Percentiles rank a stretch among this genome's conserved stretches.
These are phyloP conservation scores for Nerophis ophidion DNA, from an alignment of 2,113 vertebrate genomes.

Conservation along the genomic window DNA sequence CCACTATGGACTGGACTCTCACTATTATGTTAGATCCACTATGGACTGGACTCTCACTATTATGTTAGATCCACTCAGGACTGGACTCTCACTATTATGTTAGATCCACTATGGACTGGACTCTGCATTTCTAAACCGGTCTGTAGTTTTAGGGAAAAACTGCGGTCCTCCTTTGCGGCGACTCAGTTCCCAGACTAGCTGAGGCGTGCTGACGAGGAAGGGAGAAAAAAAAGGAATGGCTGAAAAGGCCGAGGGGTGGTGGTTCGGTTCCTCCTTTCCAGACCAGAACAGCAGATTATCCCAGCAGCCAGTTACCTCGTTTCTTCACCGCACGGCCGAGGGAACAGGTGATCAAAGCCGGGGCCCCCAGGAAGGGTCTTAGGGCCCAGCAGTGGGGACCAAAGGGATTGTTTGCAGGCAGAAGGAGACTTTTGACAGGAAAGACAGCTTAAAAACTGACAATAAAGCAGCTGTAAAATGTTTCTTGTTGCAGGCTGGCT, in stretches of 20 bases:
- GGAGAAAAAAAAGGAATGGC: conserved; percentile 49
- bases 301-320: conserved; percentile 73
- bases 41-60: too few species aligned
- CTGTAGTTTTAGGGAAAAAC: conserved; percentile 42
- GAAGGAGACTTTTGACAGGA: conserved; percentile 91
- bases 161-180: conserved; percentile 24
- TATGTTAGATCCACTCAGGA: too few species aligned
- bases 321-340: conserved; percentile 80
- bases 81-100: too few species aligned
- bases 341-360: conserved; percentile 84
- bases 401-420: conserved; percentile 82
- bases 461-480: conserved; percentile 78
- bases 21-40: too few species aligned
- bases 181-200: conserved; percentile 68
- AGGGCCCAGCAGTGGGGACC: conserved; percentile 70
- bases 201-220: conserved; percentile 43
- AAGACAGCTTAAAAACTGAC: conserved; percentile 86
- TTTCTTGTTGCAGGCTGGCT: conserved; percentile 61
- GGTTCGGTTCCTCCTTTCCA: conserved; percentile 58
- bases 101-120: too few species aligned
- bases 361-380: conserved; percentile 73
- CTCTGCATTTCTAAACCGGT: conserved; percentile 52
- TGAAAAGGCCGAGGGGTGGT: conserved; percentile 56
- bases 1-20: too few species aligned
- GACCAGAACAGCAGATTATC: conserved; percentile 77